Evolutionary conservation across 2,113 vertebrate genomes (phyloP).

Genomic region (Sardina pilchardus): DNA sequence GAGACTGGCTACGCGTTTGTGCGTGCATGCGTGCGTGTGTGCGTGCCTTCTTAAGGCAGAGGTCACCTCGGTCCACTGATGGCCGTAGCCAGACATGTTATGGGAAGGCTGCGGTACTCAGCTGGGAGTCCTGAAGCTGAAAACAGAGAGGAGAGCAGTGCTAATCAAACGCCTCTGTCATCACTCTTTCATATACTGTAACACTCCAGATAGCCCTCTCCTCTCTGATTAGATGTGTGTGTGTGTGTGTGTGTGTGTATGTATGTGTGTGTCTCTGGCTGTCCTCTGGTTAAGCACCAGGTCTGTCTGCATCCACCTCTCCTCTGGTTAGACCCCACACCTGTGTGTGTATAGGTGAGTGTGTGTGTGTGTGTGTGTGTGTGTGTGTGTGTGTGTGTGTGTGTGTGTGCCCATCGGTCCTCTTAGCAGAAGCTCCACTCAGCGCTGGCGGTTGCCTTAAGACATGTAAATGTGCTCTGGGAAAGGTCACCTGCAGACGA

Average conservation of each 20-base stretch:
- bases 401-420: conserved; percentile 56
- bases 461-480: conserved; percentile 70
- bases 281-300: no score
- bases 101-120: no score
- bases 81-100: no score
- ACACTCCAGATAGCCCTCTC: no score
- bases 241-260: not conserved
- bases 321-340: not conserved
- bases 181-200: no score
- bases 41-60: no score
- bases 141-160: no score
- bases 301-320: not conserved
- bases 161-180: no score
- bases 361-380: not conserved
- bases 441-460: conserved; percentile 66
- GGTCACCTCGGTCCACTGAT: no score
- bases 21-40: no score
- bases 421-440: conserved; percentile 69
- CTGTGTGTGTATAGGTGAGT: not conserved
- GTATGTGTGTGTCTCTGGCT: not conserved
- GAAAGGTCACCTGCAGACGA: conserved; percentile 4
- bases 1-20: no score
- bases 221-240: not conserved
- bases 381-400: not conserved
- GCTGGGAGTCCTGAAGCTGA: no score